phyloP scores from a whole-genome alignment of 1,140 invertebrate species.

The Vanessa atalanta region DNA sequence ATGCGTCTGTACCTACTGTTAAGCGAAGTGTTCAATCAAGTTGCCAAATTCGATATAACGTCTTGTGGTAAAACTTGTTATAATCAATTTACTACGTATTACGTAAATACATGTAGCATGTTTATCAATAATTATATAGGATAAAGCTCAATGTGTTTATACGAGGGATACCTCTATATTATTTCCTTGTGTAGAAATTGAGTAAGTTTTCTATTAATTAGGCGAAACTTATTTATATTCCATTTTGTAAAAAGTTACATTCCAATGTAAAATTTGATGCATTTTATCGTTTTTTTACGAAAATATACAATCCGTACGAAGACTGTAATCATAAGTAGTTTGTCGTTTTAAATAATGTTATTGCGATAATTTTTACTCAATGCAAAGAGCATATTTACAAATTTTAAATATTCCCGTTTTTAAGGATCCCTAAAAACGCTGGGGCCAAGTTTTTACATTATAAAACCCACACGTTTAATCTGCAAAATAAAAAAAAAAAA shows the following conservation, averaged over 20 bases:
- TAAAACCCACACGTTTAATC: constrained; percentile 29
- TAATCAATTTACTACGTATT: constrained; percentile 64
- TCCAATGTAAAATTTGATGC: constrained; percentile 61
- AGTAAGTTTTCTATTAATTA: constrained; percentile 64
- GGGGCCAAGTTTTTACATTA: constrained; percentile 74
- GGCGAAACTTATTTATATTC: constrained; percentile 56
- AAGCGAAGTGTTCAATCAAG: constrained; percentile 69
- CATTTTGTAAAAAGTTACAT: constrained; percentile 68
- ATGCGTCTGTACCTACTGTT: constrained; percentile 27
- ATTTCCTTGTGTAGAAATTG: constrained; percentile 66
- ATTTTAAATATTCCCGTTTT: constrained; percentile 67
- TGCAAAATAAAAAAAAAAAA: constrained; percentile 22
- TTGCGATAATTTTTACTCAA: constrained; percentile 59
- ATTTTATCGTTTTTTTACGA: constrained; percentile 45
- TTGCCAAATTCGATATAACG: constrained; percentile 77
- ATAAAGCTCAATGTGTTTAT: constrained; percentile 77
- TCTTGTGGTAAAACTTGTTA: constrained; percentile 66
- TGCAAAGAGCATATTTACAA: constrained; percentile 56
- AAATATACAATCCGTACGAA: constrained; percentile 68
- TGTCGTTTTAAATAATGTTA: constrained; percentile 54
- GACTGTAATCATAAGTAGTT: constrained; percentile 70
- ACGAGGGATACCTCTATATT: constrained; percentile 65
- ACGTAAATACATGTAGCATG: constrained; percentile 66
- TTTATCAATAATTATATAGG: constrained; percentile 69
- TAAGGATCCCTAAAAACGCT: constrained; percentile 70